Evolutionary conservation across 2,888 invertebrate species (phyloP), one percentile per base, ranked within the genome.

Genomic region (Lasioglossum leucozonium): DNA sequence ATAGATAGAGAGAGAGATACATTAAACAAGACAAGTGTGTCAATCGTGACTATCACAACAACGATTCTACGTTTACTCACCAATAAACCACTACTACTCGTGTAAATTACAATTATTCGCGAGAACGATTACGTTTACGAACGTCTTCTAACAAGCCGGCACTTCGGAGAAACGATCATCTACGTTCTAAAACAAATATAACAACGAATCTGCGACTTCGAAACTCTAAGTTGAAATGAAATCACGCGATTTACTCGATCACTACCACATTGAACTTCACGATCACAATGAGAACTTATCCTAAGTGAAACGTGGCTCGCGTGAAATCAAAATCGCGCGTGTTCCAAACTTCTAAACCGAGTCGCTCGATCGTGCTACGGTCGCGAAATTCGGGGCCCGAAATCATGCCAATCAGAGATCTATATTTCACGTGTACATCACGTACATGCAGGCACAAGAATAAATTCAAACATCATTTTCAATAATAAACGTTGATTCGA

Each of bases 31-130:
- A 75, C 74, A 34, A 30, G 65, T 55, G 34, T 74, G 73, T 74
- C 81, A 75, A 82, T 40, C 82, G 55, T 82, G 55, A 81, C 74
- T 71, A 51, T 62, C 74, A 81, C 73, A 74, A 82, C 82, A 81
- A 65, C 65, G 30, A 34, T 37, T 4, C 82, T 82, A 82, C 82
- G 69, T 58, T 81, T 81, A 74, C 58, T 71, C 58, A n/a, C 58
- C 69, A 82, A 82, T 82, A 55, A 75, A 75, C 74, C 55, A 71
- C 82, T 82, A 58, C 10, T 67, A 2, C 82, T 74, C 58, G 58
- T 81, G 71, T 81, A 75, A 74, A 69, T n/a, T 82, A 75, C 80
- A 82, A 81, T 81, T 80, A 82, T 80, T 30, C 72, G 34, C 22
- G 34, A 30, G 22, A 67, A 67, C 55, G 67, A 34, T 67, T 80